These are phyloP conservation scores for Spisula solida DNA, from an alignment of 2,888 invertebrate genomes.

Conservation along the genomic window DNA sequence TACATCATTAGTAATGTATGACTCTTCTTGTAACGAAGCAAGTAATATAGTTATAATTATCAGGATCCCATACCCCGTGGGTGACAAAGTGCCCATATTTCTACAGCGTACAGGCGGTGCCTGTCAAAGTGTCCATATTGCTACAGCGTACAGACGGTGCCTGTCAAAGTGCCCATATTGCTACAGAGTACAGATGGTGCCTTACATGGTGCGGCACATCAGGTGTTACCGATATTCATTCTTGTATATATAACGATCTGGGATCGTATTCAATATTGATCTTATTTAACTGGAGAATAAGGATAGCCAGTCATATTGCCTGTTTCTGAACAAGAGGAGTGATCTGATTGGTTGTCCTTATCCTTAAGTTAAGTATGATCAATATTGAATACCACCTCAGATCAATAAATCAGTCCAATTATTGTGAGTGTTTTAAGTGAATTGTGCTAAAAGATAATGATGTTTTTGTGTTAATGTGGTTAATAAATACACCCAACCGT, in stretches of 20 bases:
- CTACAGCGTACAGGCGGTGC: not conserved
- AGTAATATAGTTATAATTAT: not conserved
- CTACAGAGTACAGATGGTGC: not conserved
- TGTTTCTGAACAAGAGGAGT: too few relatives aligned
- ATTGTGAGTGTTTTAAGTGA: too few relatives aligned
- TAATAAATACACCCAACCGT: not conserved
- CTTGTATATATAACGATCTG: too few relatives aligned
- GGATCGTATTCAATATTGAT: too few relatives aligned
- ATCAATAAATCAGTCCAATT: too few relatives aligned
- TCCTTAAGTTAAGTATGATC: too few relatives aligned
- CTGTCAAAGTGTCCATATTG: not conserved
- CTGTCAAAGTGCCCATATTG: not conserved
- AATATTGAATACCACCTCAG: too few relatives aligned
- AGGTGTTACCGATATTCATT: not conserved
- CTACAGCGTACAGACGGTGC: not conserved
- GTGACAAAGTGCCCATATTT: not conserved
- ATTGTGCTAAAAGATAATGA: too few relatives aligned
- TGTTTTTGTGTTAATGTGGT: too few relatives aligned
- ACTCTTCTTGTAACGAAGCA: not conserved
- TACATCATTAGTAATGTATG: not conserved
- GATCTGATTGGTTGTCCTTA: too few relatives aligned
- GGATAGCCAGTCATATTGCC: too few relatives aligned
- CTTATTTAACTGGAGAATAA: too few relatives aligned
- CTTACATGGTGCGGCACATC: not conserved
- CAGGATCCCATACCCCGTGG: not conserved